Base-by-base conservation (phyloP, 2,113 vertebrate genomes). In the Fukomys damarensis region DNA sequence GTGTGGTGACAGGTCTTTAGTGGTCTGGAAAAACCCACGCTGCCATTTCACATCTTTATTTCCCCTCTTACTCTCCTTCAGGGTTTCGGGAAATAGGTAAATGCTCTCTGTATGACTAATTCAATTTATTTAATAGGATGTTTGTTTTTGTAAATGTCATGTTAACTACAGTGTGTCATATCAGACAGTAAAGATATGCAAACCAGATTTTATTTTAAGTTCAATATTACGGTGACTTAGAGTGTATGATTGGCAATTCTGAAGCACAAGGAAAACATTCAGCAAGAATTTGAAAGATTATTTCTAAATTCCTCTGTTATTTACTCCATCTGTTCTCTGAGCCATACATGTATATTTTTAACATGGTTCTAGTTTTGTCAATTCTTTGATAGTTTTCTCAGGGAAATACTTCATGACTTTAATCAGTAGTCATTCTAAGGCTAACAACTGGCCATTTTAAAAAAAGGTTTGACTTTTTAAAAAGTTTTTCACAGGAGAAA, bases 81-180 rank as follows among this genome's bases (percentile, higher is more conserved):
- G 16, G 63, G 7, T 84, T 93, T 96, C 66, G 77, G 65, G 68
- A 96, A 97, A 82, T 63, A 96, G 77, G 38, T 85, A 95, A 74
- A 52, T 32, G 8, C 16, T 96, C 49, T 93, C 70, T 61, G 70
- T 52, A 63, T 93, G 77, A 98, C 94, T 96, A 97, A 97, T 92
- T 96, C 92, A 82, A 81, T 89, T 98, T 70, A 96, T 97, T 96
- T 97, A 93, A 95, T 86, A 59, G 58, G 58, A 28, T 95, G 92
- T 96, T 97, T 98, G 90, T 98, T 98, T 98, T 92, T 84, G 20
- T 66, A 96, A 96, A 93, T 87, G 82, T n/a, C 97, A 56, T 79
- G 76, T 88, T 98, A 98, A 86, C 84, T 95, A 89, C 84, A 93
- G 77, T 32, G 81, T 98, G 96, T 84, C 72, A 96, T 97, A 96